phyloP scores from a whole-genome alignment of 2,797 vertebrate genomes.

The Natrix natrix region DNA sequence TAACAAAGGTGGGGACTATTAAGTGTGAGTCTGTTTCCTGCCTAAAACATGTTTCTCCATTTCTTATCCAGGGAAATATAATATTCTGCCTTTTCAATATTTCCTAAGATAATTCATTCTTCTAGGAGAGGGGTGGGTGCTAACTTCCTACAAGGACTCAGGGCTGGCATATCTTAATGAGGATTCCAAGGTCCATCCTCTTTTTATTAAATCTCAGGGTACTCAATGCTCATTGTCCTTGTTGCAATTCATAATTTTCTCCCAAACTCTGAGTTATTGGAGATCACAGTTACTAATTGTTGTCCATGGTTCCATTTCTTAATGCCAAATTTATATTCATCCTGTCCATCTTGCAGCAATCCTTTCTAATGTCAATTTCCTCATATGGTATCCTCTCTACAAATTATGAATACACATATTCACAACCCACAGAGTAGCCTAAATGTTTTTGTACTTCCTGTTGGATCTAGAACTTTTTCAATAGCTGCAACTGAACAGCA shows the following conservation, averaged over 20 bases:
- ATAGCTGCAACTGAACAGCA: neutral
- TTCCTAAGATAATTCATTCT: no score
- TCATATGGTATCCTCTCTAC: neutral
- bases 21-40: no score
- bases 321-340: neutral
- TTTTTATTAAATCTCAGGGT: neutral
- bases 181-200: neutral
- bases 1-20: no score
- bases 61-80: no score
- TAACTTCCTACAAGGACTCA: neutral
- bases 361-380: neutral
- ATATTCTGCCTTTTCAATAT: no score
- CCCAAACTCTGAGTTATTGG: neutral
- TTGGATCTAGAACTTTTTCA: neutral
- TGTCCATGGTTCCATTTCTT: neutral
- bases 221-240: neutral
- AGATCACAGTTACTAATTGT: neutral
- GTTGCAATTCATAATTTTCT: neutral
- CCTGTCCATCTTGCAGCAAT: neutral
- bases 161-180: neutral
- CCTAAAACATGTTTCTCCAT: no score
- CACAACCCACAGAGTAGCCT: neutral
- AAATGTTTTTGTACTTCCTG: neutral
- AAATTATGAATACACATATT: neutral
- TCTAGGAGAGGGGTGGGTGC: no score